Conservation (phyloP, 2,113 vertebrate genomes). For the Oncorhynchus keta region DNA sequence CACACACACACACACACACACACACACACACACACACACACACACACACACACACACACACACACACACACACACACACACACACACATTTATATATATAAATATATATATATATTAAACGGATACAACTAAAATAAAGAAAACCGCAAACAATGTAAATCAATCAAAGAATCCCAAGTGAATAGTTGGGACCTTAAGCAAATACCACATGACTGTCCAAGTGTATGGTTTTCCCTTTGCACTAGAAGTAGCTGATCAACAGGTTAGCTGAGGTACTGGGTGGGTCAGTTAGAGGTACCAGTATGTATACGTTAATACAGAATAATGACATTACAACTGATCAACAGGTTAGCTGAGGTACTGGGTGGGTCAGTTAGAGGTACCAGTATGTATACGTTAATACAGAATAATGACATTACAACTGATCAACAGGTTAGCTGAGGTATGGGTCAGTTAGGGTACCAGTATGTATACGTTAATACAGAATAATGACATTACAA, state of each 20-base stretch:
- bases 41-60: too few species aligned
- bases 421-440: conserved; percentile 75
- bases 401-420: conserved; percentile 64
- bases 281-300: conserved; percentile 87
- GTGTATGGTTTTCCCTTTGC: conserved; percentile 64
- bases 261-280: conserved; percentile 84
- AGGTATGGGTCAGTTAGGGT: conserved; percentile 88
- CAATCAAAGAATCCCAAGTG: conserved; percentile 81
- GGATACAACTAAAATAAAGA: conserved; percentile 75
- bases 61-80: too few species aligned
- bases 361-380: conserved; percentile 82
- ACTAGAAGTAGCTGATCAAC: conserved; percentile 74
- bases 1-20: too few species aligned
- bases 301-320: conserved; percentile 71
- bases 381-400: conserved; percentile 78
- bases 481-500: conserved; percentile 63
- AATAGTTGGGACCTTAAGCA: conserved; percentile 60
- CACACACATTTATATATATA: conserved; percentile 70
- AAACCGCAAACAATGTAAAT: conserved; percentile 88
- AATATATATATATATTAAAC: conserved; percentile 77
- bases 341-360: conserved; percentile 83
- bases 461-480: conserved; percentile 76
- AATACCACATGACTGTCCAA: conserved; percentile 69
- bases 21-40: too few species aligned
- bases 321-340: conserved; percentile 63